phyloP scores from a whole-genome alignment of 2,797 vertebrate genomes.

The Petrocephalus schoutedeni region DNA sequence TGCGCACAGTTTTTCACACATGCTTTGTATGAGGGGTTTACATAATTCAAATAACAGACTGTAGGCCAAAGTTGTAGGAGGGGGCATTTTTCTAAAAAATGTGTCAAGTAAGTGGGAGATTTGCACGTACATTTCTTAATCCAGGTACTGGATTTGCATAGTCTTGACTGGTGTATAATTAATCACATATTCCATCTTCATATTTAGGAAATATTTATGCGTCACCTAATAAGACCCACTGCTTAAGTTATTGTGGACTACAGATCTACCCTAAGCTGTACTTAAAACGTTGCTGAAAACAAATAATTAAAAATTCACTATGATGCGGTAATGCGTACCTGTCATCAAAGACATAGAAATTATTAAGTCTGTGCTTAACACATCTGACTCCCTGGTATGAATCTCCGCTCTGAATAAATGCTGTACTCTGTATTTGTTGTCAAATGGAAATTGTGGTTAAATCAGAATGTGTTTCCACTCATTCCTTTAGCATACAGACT shows the following conservation, averaged over 20 bases:
- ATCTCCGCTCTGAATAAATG: neutral
- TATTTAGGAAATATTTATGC: neutral
- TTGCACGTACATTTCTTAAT: neutral
- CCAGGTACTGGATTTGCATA: neutral
- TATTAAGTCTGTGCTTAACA: neutral
- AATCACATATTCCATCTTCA: slow-evolving; percentile 4
- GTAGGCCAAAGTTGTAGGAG: neutral
- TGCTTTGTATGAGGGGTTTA: neutral
- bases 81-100: neutral
- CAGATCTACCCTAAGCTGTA: neutral
- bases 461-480: neutral
- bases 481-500: neutral
- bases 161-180: neutral
- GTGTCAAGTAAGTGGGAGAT: neutral
- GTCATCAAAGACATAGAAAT: neutral
- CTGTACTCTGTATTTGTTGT: neutral
- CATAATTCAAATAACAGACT: neutral
- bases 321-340: neutral
- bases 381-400: neutral
- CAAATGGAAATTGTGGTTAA: slow-evolving; percentile 6
- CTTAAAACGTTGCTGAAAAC: neutral
- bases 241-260: neutral
- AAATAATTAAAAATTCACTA: slow-evolving; percentile 1
- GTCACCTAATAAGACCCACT: neutral
- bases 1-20: neutral